Base-by-base conservation (phyloP, 2,113 vertebrate genomes). In the Ploceus nigricollis region DNA sequence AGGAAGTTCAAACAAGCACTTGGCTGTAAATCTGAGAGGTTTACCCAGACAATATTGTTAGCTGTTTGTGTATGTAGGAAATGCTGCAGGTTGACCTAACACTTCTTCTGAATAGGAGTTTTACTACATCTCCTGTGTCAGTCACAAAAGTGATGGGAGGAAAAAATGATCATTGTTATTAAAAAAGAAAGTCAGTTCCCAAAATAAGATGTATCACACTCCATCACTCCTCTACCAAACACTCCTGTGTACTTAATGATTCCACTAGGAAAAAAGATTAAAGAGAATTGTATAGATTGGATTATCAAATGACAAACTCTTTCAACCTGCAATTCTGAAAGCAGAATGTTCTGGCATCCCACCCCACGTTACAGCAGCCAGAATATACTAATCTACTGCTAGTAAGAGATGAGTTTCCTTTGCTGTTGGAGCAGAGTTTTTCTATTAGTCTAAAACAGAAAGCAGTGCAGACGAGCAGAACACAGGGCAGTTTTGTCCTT, bases 401-500 rank as follows among this genome's bases (percentile, higher is more conserved):
- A 65, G 31, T 8, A 70, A 45, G 75, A 47, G 31, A 72, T 60
- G 39, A 23, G 33, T 45, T 83, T 83, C 40, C 68, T 81, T 71
- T 17, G 60, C 37, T 66, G 35, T 19, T 48, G 72, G 71, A 94
- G 23, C 20, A 35, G 51, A 81, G 51, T 24, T 94, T 70, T 82
- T 70, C 35, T 86, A 1, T 81, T 51, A 75, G n/a, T 60, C n/a
- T 2, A 2, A 82, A 82, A 25, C 33, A 81, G 27, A 69, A 69
- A 63, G 56, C 39, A 70, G 58, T 6, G 3, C 89, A 96, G 88
- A 90, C 92, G 88, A 83, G 76, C 85, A 81, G 93, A 96, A 94
- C 82, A 96, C 86, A 87, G 85, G 48, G 56, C 44, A 87, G 73
- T 92, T 97, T 63, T 94, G 89, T 96, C 90, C 93, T 72, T 94